Percentiles rank a stretch among this genome's conserved stretches.
These are phyloP conservation scores for Grallaria varia DNA, from an alignment of 2,113 vertebrate species.

Conservation along the genomic window DNA sequence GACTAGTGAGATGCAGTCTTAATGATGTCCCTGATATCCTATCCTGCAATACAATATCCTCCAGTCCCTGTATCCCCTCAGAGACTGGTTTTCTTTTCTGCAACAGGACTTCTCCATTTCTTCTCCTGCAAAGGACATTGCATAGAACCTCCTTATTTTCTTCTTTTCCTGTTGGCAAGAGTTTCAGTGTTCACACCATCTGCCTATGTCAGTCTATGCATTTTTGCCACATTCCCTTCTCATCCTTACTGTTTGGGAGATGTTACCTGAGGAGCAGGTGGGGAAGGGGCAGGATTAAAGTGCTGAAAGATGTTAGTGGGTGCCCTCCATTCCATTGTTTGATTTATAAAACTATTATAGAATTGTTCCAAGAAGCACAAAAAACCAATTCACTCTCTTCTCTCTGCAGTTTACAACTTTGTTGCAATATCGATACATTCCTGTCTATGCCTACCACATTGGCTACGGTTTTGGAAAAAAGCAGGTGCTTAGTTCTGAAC, in stretches of 20 bases:
- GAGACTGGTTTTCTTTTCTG: neutral
- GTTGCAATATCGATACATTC: neutral
- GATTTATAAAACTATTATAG: neutral
- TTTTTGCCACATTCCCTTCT: neutral
- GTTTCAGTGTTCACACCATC: neutral
- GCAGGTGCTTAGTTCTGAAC: neutral
- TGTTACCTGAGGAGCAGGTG: neutral
- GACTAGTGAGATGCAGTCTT: neutral
- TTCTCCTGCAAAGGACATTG: accelerated
- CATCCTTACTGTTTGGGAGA: neutral
- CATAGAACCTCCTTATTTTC: neutral
- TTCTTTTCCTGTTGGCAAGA: neutral
- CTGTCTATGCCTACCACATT: accelerated
- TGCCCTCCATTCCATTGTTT: accelerated
- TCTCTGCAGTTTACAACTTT: neutral
- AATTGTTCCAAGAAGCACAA: neutral
- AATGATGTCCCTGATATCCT: neutral
- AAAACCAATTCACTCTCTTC: accelerated
- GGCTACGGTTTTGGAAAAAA: neutral
- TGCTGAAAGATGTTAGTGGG: neutral
- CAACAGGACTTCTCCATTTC: neutral
- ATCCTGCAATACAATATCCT: neutral
- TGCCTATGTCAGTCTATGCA: neutral
- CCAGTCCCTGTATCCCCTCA: neutral
- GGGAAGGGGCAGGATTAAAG: neutral